phyloP scores from a whole-genome alignment of 1,140 invertebrate species.

The Trichogramma pretiosum region DNA sequence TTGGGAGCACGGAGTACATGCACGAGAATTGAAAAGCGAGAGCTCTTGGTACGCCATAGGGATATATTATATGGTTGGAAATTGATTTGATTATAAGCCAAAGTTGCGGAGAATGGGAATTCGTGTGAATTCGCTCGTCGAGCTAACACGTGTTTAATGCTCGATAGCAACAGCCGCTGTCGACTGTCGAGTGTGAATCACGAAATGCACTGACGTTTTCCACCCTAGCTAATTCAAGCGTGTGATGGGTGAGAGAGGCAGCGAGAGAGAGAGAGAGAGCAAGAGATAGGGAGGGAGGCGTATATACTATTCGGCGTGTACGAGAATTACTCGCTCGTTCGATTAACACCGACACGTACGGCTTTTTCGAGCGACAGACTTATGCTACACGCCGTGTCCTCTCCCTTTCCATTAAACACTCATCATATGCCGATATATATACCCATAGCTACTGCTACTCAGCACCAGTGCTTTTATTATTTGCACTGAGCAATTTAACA shows the following conservation, averaged over 20 bases:
- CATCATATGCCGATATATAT: too few species aligned
- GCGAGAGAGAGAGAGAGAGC: background rate
- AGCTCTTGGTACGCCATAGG: too few species aligned
- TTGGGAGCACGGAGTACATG: background rate
- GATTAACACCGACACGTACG: too few species aligned
- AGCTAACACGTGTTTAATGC: constrained; percentile 33
- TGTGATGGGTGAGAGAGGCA: background rate
- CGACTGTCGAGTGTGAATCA: constrained; percentile 5
- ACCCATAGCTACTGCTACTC: too few species aligned
- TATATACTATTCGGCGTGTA: too few species aligned
- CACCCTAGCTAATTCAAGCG: constrained; percentile 9
- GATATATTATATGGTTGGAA: constrained; percentile 13
- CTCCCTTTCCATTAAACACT: too few species aligned
- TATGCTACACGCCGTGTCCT: too few species aligned
- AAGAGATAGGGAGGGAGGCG: too few species aligned
- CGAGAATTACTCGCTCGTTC: too few species aligned
- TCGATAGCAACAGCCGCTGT: background rate
- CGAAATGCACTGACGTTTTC: constrained; percentile 15
- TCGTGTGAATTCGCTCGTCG: constrained; percentile 39
- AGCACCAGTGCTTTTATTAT: too few species aligned
- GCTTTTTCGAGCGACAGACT: too few species aligned
- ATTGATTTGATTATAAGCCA: constrained; percentile 35
- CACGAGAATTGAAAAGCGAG: constrained; percentile 1
- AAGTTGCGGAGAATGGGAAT: constrained; percentile 21
- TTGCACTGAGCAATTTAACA: too few species aligned